Evolutionary conservation across 2,113 vertebrate species (phyloP).

Genomic region (Equus quagga): DNA sequence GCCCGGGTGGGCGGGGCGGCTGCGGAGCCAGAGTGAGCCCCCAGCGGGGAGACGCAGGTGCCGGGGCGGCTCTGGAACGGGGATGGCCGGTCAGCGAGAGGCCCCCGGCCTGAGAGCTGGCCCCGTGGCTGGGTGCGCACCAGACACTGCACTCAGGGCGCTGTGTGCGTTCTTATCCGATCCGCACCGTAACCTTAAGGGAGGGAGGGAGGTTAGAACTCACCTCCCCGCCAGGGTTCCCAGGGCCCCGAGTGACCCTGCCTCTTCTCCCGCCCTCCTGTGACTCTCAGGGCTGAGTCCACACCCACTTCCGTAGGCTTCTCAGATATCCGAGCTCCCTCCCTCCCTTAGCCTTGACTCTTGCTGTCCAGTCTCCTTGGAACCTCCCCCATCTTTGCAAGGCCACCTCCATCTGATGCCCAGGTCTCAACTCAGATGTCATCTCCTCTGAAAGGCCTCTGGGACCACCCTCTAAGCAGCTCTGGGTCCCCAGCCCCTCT

Average conservation of each 20-base stretch:
- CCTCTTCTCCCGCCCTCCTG: not conserved
- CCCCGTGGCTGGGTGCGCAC: not conserved
- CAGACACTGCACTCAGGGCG: not conserved
- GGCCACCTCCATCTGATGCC: not conserved
- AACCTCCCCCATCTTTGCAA: not conserved
- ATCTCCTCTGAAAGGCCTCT: not conserved
- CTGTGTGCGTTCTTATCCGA: rapidly evolving
- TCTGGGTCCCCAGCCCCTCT: not conserved
- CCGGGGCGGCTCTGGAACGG: not conserved
- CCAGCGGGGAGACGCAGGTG: not conserved
- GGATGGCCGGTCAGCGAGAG: not conserved
- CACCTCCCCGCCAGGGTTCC: not conserved
- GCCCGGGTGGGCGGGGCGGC: not conserved
- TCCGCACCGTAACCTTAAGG: not conserved
- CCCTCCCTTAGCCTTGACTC: not conserved
- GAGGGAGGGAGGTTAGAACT: not conserved
- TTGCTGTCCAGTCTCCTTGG: not conserved
- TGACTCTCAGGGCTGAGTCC: not conserved
- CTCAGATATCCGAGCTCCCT: not conserved
- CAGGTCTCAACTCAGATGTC: not conserved
- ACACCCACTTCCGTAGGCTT: not conserved
- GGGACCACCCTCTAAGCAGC: not conserved
- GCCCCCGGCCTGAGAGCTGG: not conserved
- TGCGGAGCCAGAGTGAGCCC: not conserved
- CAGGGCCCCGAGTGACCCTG: not conserved